Evolutionary conservation across 2,113 vertebrate species (phyloP).

Genomic region (Rhodinocichla rosea): DNA sequence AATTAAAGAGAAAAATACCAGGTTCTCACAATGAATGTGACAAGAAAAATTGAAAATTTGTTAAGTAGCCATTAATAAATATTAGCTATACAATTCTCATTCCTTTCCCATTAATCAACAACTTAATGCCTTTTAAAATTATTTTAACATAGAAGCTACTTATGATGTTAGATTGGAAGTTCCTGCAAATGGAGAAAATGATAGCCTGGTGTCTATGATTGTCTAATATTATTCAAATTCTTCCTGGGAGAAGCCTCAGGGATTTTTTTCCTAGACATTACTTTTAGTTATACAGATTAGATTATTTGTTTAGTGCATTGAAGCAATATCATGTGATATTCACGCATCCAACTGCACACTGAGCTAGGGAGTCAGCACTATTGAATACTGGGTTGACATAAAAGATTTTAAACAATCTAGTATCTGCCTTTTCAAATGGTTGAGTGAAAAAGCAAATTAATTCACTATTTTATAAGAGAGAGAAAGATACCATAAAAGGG

Average conservation of each 20-base stretch:
- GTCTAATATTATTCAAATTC: not conserved
- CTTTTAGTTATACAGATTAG: not conserved
- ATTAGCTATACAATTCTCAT: not conserved
- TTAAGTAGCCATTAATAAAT: constrained; percentile 1
- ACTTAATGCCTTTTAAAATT: not conserved
- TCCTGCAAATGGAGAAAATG: not conserved
- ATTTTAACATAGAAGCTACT: not conserved
- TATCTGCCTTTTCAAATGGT: not conserved
- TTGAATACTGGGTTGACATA: not conserved
- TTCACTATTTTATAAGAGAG: not conserved
- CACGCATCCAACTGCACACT: not conserved
- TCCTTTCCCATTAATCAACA: not conserved
- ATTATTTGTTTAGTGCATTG: not conserved
- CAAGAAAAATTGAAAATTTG: not conserved
- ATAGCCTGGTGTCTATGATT: not conserved
- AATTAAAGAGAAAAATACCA: not conserved
- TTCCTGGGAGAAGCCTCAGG: not conserved
- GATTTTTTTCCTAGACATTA: not conserved
- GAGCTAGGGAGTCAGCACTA: not conserved
- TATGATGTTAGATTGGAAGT: not conserved
- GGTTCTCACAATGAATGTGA: not conserved
- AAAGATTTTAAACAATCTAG: not conserved
- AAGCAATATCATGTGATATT: not conserved
- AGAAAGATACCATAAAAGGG: not conserved
- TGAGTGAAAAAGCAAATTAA: not conserved